phyloP scores from a whole-genome alignment of 2,113 vertebrate species.

The Entomyzon cyanotis region DNA sequence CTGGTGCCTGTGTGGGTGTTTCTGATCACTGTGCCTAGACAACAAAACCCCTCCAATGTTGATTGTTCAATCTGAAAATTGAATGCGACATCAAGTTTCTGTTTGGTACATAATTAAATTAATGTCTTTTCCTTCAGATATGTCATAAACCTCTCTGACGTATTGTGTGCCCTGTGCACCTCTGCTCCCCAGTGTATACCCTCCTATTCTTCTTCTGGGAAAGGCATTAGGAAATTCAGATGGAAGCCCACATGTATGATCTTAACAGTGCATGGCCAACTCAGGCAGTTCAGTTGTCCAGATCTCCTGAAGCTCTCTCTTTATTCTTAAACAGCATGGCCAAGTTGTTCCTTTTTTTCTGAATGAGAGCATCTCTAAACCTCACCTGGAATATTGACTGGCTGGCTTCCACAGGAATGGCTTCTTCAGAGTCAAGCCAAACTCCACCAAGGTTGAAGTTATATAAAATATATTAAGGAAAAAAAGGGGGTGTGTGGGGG shows the following conservation, averaged over 20 bases:
- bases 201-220: not conserved
- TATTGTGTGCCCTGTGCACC: not conserved
- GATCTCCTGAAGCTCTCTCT: not conserved
- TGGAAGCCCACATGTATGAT: not conserved
- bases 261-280: not conserved
- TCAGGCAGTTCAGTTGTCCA: not conserved
- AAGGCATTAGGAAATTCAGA: not conserved
- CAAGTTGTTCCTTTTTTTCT: not conserved
- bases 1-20: not conserved
- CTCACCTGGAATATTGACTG: not conserved
- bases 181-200: not conserved
- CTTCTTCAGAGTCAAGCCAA: not conserved
- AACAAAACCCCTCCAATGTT: not conserved
- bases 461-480: not conserved
- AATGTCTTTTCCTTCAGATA: not conserved
- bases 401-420: not conserved
- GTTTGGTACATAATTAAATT: not conserved
- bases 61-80: not conserved
- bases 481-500: not conserved
- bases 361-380: not conserved
- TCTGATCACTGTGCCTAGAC: not conserved
- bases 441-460: not conserved
- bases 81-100: not conserved
- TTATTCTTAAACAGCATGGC: not conserved
- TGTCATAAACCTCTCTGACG: not conserved